Conservation (phyloP, 2,797 vertebrate genomes). For the Cynodonichthys magdalenae region DNA sequence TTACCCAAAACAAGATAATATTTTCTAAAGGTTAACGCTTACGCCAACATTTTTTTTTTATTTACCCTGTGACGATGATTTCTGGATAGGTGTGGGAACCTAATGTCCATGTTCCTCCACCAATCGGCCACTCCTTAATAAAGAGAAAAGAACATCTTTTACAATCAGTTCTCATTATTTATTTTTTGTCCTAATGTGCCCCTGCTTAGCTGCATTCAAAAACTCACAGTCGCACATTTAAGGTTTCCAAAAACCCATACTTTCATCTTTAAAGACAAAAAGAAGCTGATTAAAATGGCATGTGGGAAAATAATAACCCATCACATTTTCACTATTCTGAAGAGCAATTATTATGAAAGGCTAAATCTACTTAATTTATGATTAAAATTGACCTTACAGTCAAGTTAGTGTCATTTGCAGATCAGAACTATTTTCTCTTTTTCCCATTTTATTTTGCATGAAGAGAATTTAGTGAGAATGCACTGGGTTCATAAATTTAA, state of each 20-base stretch:
- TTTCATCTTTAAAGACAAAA: constrained; percentile 9
- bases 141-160: constrained; percentile 24
- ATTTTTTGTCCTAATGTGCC: background rate
- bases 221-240: constrained; percentile 1
- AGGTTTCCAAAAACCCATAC: background rate
- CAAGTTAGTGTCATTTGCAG: background rate
- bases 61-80: constrained; percentile 96
- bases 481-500: background rate
- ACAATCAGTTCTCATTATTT: background rate
- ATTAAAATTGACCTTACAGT: background rate
- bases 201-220: background rate
- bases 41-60: background rate
- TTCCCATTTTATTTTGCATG: no score
- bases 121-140: constrained; percentile 93
- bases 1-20: background rate
- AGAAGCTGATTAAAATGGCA: constrained; percentile 8
- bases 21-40: background rate
- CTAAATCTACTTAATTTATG: background rate
- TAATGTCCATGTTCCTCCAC: constrained; percentile 93
- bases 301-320: background rate
- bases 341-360: constrained; percentile 5
- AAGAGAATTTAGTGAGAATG: no score
- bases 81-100: constrained; percentile 95
- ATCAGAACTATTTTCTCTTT: background rate
- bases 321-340: constrained; percentile 3